These are phyloP conservation scores for Cottus gobio DNA, from an alignment of 2,113 vertebrate genomes.

Conservation along the genomic window DNA sequence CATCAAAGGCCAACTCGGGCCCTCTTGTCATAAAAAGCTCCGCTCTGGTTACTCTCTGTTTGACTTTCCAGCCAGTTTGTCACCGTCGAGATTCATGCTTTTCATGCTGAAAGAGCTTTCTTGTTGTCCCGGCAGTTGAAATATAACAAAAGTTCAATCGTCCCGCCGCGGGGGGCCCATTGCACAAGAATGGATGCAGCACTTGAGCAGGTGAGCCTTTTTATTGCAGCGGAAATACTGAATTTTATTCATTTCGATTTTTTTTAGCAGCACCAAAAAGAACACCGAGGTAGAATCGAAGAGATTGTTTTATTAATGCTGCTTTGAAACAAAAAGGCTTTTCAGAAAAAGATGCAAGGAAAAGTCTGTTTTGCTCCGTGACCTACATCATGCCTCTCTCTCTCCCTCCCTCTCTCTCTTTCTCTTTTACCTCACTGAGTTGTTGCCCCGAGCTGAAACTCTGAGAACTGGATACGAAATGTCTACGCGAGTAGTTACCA, in stretches of 20 bases:
- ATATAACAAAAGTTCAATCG: conserved; percentile 77
- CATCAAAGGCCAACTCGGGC: conserved; percentile 75
- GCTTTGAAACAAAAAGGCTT: neutral
- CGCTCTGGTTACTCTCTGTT: conserved; percentile 77
- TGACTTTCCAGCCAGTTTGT: conserved; percentile 81
- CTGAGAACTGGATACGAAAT: conserved; percentile 4
- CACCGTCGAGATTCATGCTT: conserved; percentile 75
- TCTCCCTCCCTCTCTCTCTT: neutral
- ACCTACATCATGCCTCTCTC: conserved; percentile 28
- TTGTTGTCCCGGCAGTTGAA: conserved; percentile 75
- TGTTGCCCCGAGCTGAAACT: conserved; percentile 24
- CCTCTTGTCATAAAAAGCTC: conserved; percentile 63
- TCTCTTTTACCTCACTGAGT: neutral
- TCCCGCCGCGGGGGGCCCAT: conserved; percentile 61
- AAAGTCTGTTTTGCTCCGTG: conserved; percentile 21
- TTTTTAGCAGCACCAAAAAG: neutral
- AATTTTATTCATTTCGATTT: conserved; percentile 1
- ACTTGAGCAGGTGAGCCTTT: conserved; percentile 58
- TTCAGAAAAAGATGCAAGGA: conserved; percentile 4
- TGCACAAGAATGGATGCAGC: conserved; percentile 64
- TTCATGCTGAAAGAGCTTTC: conserved; percentile 73
- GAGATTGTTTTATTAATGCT: conserved; percentile 1
- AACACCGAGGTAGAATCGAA: neutral
- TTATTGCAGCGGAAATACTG: conserved; percentile 13
- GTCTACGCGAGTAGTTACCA: conserved; percentile 2